phyloP scores from a whole-genome alignment of 2,888 invertebrate genomes.

The Ormyrus labotus region DNA sequence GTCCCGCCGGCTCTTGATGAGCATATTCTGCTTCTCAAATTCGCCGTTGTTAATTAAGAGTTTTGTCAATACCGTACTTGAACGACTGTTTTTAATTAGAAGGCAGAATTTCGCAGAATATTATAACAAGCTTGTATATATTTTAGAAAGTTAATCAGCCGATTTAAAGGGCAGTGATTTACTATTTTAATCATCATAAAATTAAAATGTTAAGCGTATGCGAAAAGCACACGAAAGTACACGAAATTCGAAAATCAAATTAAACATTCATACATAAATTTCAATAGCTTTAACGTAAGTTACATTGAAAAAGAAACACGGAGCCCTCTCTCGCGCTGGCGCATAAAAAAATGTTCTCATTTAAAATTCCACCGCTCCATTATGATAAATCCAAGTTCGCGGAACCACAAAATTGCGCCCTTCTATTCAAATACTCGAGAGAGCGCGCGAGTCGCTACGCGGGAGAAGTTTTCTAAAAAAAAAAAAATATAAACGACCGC shows the following conservation, averaged over 20 bases:
- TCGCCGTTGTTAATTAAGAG: slow-evolving; percentile 16
- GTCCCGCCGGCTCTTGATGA: too few species aligned
- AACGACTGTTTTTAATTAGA: not conserved
- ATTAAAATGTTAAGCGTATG: not conserved
- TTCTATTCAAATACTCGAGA: slow-evolving; percentile 23
- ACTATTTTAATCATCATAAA: not conserved
- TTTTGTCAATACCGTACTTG: not conserved
- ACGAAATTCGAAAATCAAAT: slow-evolving; percentile 16
- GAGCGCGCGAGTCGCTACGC: not conserved
- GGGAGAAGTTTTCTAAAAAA: slow-evolving; percentile 18
- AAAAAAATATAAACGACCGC: too few species aligned
- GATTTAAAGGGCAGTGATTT: not conserved
- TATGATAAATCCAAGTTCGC: slow-evolving; percentile 11
- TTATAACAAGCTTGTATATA: not conserved
- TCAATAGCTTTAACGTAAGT: slow-evolving; percentile 8
- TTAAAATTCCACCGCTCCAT: slow-evolving; percentile 9
- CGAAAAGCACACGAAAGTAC: not conserved
- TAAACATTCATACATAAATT: slow-evolving; percentile 20
- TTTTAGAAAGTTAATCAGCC: not conserved
- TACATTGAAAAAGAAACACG: not conserved
- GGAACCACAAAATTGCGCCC: slow-evolving; percentile 28
- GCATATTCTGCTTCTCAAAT: too few species aligned
- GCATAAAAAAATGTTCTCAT: slow-evolving; percentile 8
- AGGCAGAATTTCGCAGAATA: not conserved
- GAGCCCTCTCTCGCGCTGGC: not conserved